phyloP scores from a whole-genome alignment of 92 coral and sea anemone genomes.

The Anthopleura xanthogrammica region DNA sequence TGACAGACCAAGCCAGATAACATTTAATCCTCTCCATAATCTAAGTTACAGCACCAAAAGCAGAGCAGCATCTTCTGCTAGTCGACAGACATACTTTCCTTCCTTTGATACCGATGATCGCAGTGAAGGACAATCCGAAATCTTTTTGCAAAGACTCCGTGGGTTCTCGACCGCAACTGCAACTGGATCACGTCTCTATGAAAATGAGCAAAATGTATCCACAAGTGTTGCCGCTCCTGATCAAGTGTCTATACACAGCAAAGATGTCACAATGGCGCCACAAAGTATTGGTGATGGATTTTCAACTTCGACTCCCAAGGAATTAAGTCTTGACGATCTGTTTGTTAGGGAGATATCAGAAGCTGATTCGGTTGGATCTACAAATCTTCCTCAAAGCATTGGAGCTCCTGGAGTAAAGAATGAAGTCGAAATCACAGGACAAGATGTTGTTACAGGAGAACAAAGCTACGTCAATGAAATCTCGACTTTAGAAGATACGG shows the following conservation, averaged over 20 bases:
- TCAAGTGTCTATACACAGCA: background rate
- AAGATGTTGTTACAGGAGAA: background rate
- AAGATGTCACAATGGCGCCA: background rate
- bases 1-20: conserved; percentile 32
- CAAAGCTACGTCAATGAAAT: background rate
- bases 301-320: background rate
- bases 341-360: background rate
- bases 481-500: background rate
- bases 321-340: background rate
- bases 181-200: conserved; percentile 7
- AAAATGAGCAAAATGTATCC: background rate
- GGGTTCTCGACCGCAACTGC: conserved; percentile 3
- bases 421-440: background rate
- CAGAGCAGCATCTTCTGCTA: conserved; percentile 33
- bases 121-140: conserved; percentile 34
- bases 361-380: background rate
- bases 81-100: conserved; percentile 21
- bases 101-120: conserved; percentile 17
- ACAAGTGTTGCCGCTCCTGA: no score
- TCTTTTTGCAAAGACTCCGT: conserved; percentile 25
- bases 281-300: background rate
- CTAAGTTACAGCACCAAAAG: conserved; percentile 15
- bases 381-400: background rate
- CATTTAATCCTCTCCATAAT: conserved; percentile 36
- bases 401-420: background rate